These are phyloP conservation scores for Thysanoteuthis rhombus DNA, from an alignment of 2,888 invertebrate species.

Conservation along the genomic window DNA sequence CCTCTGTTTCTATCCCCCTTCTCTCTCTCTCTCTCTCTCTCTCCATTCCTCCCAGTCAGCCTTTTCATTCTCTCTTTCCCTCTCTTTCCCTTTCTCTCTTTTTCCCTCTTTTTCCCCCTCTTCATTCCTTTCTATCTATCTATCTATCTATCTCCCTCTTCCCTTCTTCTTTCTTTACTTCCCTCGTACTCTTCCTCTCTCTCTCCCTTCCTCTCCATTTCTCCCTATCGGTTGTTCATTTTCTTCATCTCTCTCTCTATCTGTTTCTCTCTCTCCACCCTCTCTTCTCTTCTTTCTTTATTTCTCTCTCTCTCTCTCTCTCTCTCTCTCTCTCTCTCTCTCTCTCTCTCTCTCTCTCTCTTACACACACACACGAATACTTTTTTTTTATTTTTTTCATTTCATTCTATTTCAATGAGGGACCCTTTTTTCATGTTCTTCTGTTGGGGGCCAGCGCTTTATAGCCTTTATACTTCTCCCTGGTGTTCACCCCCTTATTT, in stretches of 20 bases:
- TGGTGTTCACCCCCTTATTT: too few relatives aligned
- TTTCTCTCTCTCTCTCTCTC: not conserved
- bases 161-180: not conserved
- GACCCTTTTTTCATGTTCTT: too few relatives aligned
- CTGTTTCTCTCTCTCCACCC: not conserved
- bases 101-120: not conserved
- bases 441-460: too few relatives aligned
- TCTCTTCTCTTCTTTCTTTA: not conserved
- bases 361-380: too few relatives aligned
- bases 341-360: not conserved
- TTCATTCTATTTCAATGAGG: not conserved
- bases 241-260: not conserved
- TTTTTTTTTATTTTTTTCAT: too few relatives aligned
- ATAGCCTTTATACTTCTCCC: too few relatives aligned
- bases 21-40: not conserved
- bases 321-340: not conserved
- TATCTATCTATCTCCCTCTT: too few relatives aligned
- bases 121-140: too few relatives aligned
- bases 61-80: not conserved
- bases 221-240: too few relatives aligned
- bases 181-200: too few relatives aligned
- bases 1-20: too few relatives aligned
- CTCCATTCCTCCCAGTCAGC: not conserved
- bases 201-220: not conserved
- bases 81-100: not conserved